Conservation (phyloP, 2,888 invertebrate genomes). For the Apamea epomidion region DNA sequence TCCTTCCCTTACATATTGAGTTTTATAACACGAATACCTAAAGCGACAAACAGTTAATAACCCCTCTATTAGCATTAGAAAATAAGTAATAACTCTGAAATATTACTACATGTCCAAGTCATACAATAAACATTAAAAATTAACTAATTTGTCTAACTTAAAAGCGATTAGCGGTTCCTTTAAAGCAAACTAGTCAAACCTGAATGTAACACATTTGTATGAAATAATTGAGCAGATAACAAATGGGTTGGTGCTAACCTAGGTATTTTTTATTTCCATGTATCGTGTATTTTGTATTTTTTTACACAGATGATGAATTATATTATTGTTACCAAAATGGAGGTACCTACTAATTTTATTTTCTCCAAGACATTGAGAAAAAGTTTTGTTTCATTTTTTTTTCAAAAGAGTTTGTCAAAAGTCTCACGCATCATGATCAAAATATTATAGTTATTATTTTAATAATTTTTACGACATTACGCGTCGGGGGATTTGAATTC, state of each 20-base stretch:
- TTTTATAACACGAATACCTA: constrained; percentile 8
- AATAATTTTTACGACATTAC: no score
- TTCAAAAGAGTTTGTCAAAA: no score
- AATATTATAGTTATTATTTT: no score
- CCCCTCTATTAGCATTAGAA: not conserved
- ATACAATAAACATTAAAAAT: constrained; percentile 29
- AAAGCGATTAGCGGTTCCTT: constrained; percentile 49
- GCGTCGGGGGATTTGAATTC: no score
- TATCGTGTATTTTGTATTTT: not conserved
- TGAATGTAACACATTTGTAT: constrained; percentile 11
- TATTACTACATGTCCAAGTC: constrained; percentile 24
- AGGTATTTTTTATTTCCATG: not conserved
- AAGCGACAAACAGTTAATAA: not conserved
- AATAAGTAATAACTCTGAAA: constrained; percentile 35
- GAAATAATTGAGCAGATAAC: constrained; percentile 26
- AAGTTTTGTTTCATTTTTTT: no score
- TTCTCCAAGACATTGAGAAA: not conserved
- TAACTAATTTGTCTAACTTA: constrained; percentile 59
- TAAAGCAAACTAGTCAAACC: constrained; percentile 23
- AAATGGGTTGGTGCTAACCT: constrained; percentile 21
- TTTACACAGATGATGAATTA: not conserved
- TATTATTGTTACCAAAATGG: not conserved
- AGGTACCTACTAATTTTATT: no score
- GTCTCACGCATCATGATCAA: no score
- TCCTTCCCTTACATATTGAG: not conserved